These are phyloP conservation scores for Pseudomyrmex flavicornis DNA, from an alignment of 1,140 invertebrate genomes.

Conservation along the genomic window DNA sequence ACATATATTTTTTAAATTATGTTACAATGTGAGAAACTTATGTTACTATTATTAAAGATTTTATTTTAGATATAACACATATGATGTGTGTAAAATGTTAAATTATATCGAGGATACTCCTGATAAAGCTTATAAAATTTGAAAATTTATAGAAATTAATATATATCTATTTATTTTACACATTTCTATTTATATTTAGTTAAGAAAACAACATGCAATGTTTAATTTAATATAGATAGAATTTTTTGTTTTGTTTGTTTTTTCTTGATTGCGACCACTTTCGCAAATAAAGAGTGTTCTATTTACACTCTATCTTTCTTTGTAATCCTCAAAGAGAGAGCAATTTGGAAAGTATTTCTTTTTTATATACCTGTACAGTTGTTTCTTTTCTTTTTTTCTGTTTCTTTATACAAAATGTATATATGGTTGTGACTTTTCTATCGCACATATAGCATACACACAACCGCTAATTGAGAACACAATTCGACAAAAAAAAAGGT, in stretches of 20 bases:
- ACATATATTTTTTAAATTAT: too few relatives aligned
- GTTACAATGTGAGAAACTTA: too few relatives aligned
- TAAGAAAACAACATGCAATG: neutral
- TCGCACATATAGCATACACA: slow-evolving; percentile 9
- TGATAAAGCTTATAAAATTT: too few relatives aligned
- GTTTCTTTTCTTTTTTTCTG: neutral
- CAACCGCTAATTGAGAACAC: slow-evolving; percentile 30
- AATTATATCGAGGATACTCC: too few relatives aligned
- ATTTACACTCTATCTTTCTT: neutral
- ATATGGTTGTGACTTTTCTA: slow-evolving; percentile 40
- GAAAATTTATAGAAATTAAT: too few relatives aligned
- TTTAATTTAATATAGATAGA: slow-evolving; percentile 2
- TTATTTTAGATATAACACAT: too few relatives aligned
- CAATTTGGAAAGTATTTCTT: slow-evolving; percentile 46
- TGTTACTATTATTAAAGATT: too few relatives aligned
- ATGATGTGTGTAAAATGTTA: too few relatives aligned
- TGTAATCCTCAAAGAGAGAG: slow-evolving; percentile 4
- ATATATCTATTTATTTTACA: neutral
- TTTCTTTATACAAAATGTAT: slow-evolving; percentile 13
- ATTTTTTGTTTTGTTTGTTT: slow-evolving; percentile 7
- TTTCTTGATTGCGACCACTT: slow-evolving; percentile 6
- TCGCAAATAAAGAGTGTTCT: neutral
- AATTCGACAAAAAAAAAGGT: slow-evolving; percentile 36
- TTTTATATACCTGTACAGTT: slow-evolving; percentile 2
- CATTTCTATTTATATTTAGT: slow-evolving; percentile 2